Evolutionary conservation across 2,113 vertebrate genomes (phyloP), one percentile per base, ranked within the genome.

Genomic region (Cygnus atratus): DNA sequence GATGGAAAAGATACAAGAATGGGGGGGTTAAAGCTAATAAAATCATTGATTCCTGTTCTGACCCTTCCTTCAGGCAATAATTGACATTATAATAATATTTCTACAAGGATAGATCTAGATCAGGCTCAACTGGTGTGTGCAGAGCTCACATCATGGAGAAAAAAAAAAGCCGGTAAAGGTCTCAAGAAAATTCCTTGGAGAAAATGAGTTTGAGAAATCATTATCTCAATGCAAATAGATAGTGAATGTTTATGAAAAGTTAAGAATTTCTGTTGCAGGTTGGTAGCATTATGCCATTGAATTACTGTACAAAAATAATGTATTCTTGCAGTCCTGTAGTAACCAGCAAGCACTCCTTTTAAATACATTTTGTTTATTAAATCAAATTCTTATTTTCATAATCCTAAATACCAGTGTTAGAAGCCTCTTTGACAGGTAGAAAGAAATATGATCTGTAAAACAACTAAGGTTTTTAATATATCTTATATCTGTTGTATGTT

Each of bases 171-270:
- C 66, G 11, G 46, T 11, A 29, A 67, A 77, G 33, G 10, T 71
- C 52, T 88, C 78, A 18, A 31, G 87, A 82, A 96, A 66, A 39
- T 81, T 92, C 76, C 52, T 52, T 63, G 33, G 24, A 74, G 80
- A 82, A 90, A 89, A 93, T 43, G 37, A 92, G 31, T 70, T 78
- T 52, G 63, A 63, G 52, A 84, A 88, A 89, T 89, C 67, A 68
- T 71, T 17, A 87, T 24, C 71, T 93, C 25, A 10, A 29, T 50
- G 67, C n/a, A 74, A 93, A 77, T 13, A 81, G 50, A 57, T n/a
- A 57, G 74, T 54, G 75, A 95, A 80, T 67, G 48, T 86, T 68
- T 71, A 65, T 55, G 87, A 86, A 48, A 88, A 68, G 52, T 80
- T 89, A 80, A 80, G 80, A 92, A 48, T 66, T 90, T 92, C 35